Base-by-base conservation (phyloP, 2,888 invertebrate species). In the Drosophila anomalipes region DNA sequence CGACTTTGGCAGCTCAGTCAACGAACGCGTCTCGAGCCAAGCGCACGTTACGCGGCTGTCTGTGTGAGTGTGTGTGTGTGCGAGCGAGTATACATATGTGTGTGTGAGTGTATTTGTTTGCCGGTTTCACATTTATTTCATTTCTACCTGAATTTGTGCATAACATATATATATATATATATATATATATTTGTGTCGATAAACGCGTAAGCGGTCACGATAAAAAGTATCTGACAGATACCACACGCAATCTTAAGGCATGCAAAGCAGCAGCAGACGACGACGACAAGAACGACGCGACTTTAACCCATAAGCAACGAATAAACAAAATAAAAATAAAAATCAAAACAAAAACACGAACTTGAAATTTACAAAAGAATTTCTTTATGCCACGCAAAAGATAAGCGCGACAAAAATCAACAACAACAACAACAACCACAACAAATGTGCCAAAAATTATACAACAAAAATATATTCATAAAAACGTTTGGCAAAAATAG, bases 1-100 rank as follows among this genome's bases (percentile, higher is more conserved):
- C 85, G 81, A 77, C 80, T 77, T 47, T 77, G 51, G 19, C 54
- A 70, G 73, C 71, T 91, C 82, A 91, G 91, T 91, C 79, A 81
- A 90, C 89, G 91, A 91, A 85, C 89, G 84, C 77, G 85, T 82
- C 86, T 91, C 80, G 80, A 86, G 78, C 82, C 72, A 87, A 81
- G 79, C 87, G 82, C 79, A 81, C 82, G 89, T 89, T 67, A 57
- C 66, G 39, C 54, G 63, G 58, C 62, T 57, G 65, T 58, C 66
- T 57, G 35, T 56, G 52, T 61, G 52, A 37, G 33, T 59, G 5
- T 59, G 67, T 56, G 65, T 52, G 39, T 16, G 30, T 4, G 56
- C 44, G 16, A 10, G 22, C 44, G 22, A 44, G 44, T 22, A 0
- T 41, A 9, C 4, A 41, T 41, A 4, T 7, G 37, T 16, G 52